Evolutionary conservation across 2,113 vertebrate genomes (phyloP).

Genomic region (Forbesichthys papilliferus): DNA sequence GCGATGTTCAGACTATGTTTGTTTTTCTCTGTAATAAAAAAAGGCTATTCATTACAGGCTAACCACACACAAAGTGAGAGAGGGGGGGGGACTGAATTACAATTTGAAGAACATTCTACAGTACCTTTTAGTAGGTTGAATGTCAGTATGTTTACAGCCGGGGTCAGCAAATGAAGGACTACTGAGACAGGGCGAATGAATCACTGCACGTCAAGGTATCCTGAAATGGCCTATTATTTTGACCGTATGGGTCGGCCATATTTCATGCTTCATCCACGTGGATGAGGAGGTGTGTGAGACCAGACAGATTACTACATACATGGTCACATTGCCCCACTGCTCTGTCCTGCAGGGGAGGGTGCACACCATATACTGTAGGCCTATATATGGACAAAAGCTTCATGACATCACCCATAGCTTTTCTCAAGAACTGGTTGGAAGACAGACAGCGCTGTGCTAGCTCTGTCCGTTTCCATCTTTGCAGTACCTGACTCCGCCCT

Average conservation of each 20-base stretch:
- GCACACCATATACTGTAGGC: neutral
- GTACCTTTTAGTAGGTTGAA: neutral
- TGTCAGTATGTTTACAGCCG: neutral
- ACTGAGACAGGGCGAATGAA: constrained; percentile 27
- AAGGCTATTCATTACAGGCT: constrained; percentile 13
- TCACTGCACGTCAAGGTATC: constrained; percentile 48
- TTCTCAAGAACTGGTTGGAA: no score
- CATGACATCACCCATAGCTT: neutral
- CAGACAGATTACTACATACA: constrained; percentile 66
- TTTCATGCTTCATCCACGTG: constrained; percentile 47
- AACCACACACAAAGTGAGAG: neutral
- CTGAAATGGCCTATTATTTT: constrained; percentile 55
- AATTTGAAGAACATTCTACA: constrained; percentile 3
- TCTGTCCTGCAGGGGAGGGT: constrained; percentile 28
- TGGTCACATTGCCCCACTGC: constrained; percentile 69
- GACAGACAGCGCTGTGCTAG: no score
- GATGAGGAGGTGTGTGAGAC: constrained; percentile 27
- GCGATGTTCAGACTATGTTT: constrained; percentile 46
- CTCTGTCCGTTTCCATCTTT: no score
- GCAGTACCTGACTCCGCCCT: no score
- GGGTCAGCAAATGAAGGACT: constrained; percentile 28
- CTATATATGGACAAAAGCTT: neutral
- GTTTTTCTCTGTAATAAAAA: constrained; percentile 11
- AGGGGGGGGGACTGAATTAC: neutral
- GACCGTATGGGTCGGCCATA: constrained; percentile 10